phyloP scores from a whole-genome alignment of 2,888 invertebrate genomes.

The Boloria euphrosyne region DNA sequence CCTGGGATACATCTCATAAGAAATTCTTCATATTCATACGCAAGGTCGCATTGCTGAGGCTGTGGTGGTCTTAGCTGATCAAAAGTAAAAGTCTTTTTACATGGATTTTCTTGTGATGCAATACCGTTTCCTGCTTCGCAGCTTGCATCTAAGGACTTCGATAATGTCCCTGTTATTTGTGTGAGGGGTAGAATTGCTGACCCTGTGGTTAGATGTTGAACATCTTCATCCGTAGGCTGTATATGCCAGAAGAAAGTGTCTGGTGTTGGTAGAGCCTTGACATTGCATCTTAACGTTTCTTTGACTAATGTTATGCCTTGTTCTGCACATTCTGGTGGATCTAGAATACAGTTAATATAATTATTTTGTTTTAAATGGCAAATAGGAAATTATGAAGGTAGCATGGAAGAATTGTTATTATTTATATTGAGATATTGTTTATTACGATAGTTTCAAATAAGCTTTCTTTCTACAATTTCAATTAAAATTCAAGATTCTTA shows the following conservation, averaged over 20 bases:
- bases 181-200: constrained; percentile 63
- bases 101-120: constrained; percentile 66
- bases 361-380: not conserved
- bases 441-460: too few species aligned
- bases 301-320: constrained; percentile 64
- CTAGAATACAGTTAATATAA: constrained; percentile 47
- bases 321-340: constrained; percentile 70
- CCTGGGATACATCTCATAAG: constrained; percentile 77
- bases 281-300: constrained; percentile 67
- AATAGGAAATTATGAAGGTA: not conserved
- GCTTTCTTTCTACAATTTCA: too few species aligned
- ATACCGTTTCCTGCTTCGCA: constrained; percentile 74
- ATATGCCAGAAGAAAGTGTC: constrained; percentile 76
- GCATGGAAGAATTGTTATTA: not conserved
- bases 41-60: constrained; percentile 70
- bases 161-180: constrained; percentile 68
- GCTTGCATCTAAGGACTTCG: constrained; percentile 58
- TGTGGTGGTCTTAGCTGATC: constrained; percentile 68
- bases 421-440: too few species aligned
- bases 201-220: constrained; percentile 70
- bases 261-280: constrained; percentile 62
- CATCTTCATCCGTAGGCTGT: constrained; percentile 62
- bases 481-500: too few species aligned
- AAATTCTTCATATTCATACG: constrained; percentile 70
- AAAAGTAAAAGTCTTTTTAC: constrained; percentile 62